These are phyloP conservation scores for Drosophila mettleri DNA, from an alignment of 2,888 invertebrate species.

Conservation along the genomic window DNA sequence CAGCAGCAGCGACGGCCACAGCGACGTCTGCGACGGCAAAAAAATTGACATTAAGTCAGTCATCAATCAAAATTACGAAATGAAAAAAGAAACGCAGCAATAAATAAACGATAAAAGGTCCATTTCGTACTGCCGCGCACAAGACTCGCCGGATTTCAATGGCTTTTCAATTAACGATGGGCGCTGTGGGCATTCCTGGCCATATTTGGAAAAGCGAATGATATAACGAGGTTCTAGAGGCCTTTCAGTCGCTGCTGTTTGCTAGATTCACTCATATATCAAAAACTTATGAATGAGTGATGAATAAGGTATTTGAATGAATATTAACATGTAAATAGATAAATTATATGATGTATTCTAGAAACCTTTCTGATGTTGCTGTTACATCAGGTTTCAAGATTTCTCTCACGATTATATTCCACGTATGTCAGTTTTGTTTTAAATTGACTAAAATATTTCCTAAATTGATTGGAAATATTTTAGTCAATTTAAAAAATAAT, in stretches of 20 bases:
- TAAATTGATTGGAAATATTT: too few relatives aligned
- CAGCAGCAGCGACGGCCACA: neutral
- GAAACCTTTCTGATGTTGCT: too few relatives aligned
- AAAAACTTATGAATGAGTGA: too few relatives aligned
- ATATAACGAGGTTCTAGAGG: neutral
- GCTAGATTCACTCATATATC: neutral
- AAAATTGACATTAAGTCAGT: slow-evolving; percentile 79
- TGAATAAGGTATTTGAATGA: too few relatives aligned
- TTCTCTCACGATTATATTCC: too few relatives aligned
- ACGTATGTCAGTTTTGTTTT: too few relatives aligned
- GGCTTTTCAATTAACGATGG: slow-evolving; percentile 46
- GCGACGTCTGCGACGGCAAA: slow-evolving; percentile 18
- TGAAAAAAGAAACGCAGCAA: slow-evolving; percentile 70
- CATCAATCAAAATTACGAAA: slow-evolving; percentile 85
- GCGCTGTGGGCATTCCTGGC: slow-evolving; percentile 2
- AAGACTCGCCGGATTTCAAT: slow-evolving; percentile 37
- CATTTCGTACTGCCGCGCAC: slow-evolving; percentile 47
- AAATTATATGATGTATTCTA: too few relatives aligned
- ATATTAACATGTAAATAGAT: too few relatives aligned
- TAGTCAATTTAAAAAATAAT: too few relatives aligned
- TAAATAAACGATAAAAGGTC: slow-evolving; percentile 82
- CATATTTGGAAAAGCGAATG: slow-evolving; percentile 1
- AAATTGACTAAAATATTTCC: too few relatives aligned
- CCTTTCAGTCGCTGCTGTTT: neutral
- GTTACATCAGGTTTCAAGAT: too few relatives aligned